Evolutionary conservation across 2,113 vertebrate species (phyloP).

Genomic region (Anarrhichthys ocellatus): DNA sequence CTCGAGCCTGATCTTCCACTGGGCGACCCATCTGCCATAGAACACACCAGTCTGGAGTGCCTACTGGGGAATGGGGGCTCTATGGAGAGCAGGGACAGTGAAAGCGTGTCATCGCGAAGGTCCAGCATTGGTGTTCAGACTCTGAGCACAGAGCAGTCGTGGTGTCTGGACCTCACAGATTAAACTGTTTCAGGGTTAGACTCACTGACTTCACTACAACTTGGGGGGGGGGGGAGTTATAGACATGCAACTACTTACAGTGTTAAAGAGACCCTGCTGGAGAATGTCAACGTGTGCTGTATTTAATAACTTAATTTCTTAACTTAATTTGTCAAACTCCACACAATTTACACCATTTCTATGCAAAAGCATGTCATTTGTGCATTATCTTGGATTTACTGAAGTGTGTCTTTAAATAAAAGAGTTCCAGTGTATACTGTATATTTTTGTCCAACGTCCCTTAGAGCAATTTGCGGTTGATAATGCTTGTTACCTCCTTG

Average conservation of each 20-base stretch:
- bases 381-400: slow-evolving; percentile 66
- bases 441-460: slow-evolving; percentile 51
- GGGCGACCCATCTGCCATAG: slow-evolving; percentile 57
- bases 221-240: background rate
- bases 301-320: slow-evolving; percentile 14
- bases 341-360: slow-evolving; percentile 63
- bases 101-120: slow-evolving; percentile 71
- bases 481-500: slow-evolving; percentile 74
- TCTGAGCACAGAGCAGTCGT: slow-evolving; percentile 81
- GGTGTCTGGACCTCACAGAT: slow-evolving; percentile 82
- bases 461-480: slow-evolving; percentile 58
- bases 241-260: slow-evolving; percentile 53
- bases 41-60: slow-evolving; percentile 82
- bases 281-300: slow-evolving; percentile 49
- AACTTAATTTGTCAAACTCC: slow-evolving; percentile 41
- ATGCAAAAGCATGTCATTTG: slow-evolving; percentile 80
- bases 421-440: slow-evolving; percentile 55
- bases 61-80: slow-evolving; percentile 75
- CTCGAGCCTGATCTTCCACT: slow-evolving; percentile 48
- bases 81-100: slow-evolving; percentile 76
- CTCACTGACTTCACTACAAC: background rate
- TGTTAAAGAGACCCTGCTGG: slow-evolving; percentile 53
- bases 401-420: slow-evolving; percentile 57
- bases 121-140: slow-evolving; percentile 79
- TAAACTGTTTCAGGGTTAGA: slow-evolving; percentile 47